Percentiles rank a stretch among this genome's conserved stretches.
Evolutionary conservation across 1,140 invertebrate genomes (phyloP).

Genomic region (Chionoecetes opilio): DNA sequence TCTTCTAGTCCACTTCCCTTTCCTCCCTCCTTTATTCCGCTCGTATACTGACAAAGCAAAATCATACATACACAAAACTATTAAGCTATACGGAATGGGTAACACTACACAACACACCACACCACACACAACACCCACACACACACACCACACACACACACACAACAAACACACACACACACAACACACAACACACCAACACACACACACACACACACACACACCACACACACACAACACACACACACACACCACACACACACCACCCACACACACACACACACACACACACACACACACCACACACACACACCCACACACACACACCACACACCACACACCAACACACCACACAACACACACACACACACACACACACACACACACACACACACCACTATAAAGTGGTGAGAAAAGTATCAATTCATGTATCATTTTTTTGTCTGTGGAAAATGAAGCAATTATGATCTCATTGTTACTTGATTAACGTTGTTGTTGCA

Average conservation of each 20-base stretch:
- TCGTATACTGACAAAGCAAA: no score
- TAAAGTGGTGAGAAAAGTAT: neutral
- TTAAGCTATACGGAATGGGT: no score
- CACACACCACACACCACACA: neutral
- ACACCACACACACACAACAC: slow-evolving; percentile 23
- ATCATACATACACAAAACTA: no score
- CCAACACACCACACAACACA: no score
- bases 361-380: neutral
- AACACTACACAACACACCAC: no score
- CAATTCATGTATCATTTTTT: neutral
- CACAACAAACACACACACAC: no score
- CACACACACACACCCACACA: neutral
- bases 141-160: no score
- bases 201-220: slow-evolving; percentile 1
- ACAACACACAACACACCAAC: no score
- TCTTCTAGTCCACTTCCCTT: no score
- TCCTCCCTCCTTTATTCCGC: no score
- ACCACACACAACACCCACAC: no score
- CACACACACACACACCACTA: neutral
- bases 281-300: neutral
- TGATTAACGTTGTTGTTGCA: neutral
- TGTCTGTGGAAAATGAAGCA: neutral
- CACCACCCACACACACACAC: neutral
- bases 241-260: no score
- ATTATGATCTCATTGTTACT: neutral